Evolutionary conservation across 1,140 invertebrate genomes (phyloP), one percentile per base, ranked within the genome.

Genomic region (Drosophila kanapiae): DNA sequence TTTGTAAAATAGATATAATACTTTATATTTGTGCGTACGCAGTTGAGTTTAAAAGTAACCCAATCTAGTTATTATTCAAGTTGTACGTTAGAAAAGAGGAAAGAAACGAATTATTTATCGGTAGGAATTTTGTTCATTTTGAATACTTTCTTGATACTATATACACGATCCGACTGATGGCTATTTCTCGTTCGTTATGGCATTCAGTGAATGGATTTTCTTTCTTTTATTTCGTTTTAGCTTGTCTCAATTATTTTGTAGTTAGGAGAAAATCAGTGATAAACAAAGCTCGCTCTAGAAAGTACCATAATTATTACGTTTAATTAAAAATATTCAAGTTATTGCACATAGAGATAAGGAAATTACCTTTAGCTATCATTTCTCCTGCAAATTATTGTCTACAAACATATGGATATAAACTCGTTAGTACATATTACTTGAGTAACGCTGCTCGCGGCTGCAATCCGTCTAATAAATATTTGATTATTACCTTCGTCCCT

Each of bases 51-150:
- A 78, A 78, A 78, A 70, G 60, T 62, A 71, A 62, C 64, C 45
- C 71, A 47, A 31, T 74, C 38, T 67, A 49, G 56, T 72, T 60
- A 27, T 64, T 68, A 62, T 71, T 87, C 6, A n/a, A 31, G 69
- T 72, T 72, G 65, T 72, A 72, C 43, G 68, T 51, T 59, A 72
- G 53, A 72, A 59, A 72, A 72, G 35, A 59, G 37, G 45, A 35
- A 65, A 65, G 82, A 43, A 87, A 80, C 65, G 62, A 68, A 75
- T 63, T 78, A 61, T 76, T 81, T 72, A 60, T 88, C 84, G 84
- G 84, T 88, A 90, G 84, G 85, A 90, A 90, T 88, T 84, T 88
- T 88, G 77, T 70, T 88, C 68, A 67, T 80, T 53, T 83, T 83
- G 35, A 87, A 83, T 87, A 80, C 63, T 70, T 87, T 82, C 35